phyloP scores from a whole-genome alignment of 2,888 invertebrate species.

The Xestia rhomboidea region DNA sequence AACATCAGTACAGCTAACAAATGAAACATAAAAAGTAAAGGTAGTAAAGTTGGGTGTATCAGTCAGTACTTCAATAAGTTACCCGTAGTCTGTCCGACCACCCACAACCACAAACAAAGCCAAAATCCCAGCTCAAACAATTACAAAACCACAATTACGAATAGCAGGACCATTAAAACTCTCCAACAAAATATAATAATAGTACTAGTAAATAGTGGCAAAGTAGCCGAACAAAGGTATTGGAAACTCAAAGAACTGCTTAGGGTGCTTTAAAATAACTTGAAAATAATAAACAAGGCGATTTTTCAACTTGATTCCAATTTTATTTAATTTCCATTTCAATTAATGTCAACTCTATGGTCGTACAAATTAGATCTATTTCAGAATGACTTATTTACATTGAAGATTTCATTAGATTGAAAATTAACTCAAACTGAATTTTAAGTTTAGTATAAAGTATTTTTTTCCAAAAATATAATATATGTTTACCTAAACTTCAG shows the following conservation, averaged over 20 bases:
- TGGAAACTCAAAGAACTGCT: constrained; percentile 44
- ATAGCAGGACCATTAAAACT: constrained; percentile 14
- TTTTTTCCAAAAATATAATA: not conserved
- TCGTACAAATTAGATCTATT: not conserved
- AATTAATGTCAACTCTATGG: not conserved
- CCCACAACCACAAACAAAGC: constrained; percentile 1
- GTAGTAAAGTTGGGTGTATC: not conserved
- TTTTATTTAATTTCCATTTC: no score
- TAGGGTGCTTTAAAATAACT: constrained; percentile 50
- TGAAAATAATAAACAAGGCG: constrained; percentile 61
- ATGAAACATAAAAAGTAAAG: not conserved
- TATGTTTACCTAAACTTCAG: not conserved
- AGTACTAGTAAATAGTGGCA: constrained; percentile 10
- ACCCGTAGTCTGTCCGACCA: not conserved
- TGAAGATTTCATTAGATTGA: not conserved
- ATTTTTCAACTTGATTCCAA: no score
- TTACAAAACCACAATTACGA: constrained; percentile 18
- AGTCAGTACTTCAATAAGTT: not conserved
- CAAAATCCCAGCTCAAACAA: not conserved
- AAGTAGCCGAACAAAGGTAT: constrained; percentile 38
- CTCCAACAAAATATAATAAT: not conserved
- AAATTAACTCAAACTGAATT: no score
- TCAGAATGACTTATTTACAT: not conserved
- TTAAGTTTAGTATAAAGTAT: not conserved
- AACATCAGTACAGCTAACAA: not conserved